These are phyloP conservation scores for Drosophila funebris DNA, from an alignment of 1,140 invertebrate genomes.

Conservation along the genomic window DNA sequence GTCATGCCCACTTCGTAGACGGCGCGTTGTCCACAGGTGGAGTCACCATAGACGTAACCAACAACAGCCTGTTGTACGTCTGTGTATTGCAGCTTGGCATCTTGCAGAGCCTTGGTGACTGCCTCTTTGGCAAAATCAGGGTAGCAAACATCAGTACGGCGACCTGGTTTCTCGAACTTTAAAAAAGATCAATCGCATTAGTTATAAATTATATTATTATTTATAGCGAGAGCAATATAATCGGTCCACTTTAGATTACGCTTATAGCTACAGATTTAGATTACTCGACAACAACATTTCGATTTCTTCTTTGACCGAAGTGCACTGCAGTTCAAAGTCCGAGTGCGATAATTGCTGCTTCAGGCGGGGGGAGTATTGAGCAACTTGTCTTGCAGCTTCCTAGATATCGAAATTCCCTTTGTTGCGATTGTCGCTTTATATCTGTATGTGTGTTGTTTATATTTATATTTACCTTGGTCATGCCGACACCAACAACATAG, in stretches of 20 bases:
- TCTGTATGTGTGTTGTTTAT: neutral
- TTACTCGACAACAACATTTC: conserved; percentile 31
- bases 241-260: conserved; percentile 40
- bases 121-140: conserved; percentile 97
- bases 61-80: conserved; percentile 95
- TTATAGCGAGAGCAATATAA: conserved; percentile 34
- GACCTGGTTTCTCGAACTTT: conserved; percentile 91
- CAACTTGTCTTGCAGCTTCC: conserved; percentile 22
- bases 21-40: conserved; percentile 97
- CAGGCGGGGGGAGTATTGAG: neutral
- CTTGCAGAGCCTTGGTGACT: conserved; percentile 93
- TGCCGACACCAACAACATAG: conserved; percentile 97
- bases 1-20: conserved; percentile 97
- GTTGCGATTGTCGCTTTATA: neutral
- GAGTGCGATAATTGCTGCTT: conserved; percentile 32
- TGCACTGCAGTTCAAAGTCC: conserved; percentile 73
- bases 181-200: conserved; percentile 6
- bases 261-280: conserved; percentile 20
- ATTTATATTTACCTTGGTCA: conserved; percentile 91
- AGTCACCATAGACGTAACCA: conserved; percentile 98
- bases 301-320: conserved; percentile 38
- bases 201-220: conserved; percentile 2
- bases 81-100: conserved; percentile 92
- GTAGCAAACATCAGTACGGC: conserved; percentile 93
- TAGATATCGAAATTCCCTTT: neutral